These are phyloP conservation scores for Cydia fagiglandana DNA, from an alignment of 1,140 invertebrate genomes.

Conservation along the genomic window DNA sequence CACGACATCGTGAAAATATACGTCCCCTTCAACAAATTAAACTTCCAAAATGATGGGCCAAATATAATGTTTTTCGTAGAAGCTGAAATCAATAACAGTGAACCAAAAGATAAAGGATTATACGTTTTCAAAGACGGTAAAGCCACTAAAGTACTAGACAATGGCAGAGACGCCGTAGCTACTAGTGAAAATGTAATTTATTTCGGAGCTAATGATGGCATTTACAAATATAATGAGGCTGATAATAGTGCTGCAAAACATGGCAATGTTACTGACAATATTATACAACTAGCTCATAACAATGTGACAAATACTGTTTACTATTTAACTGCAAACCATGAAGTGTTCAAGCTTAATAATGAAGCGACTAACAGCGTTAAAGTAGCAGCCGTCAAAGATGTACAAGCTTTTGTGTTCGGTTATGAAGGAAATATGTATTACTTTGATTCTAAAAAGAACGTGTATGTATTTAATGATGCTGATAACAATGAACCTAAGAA, in stretches of 20 bases:
- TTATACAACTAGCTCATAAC: conserved; percentile 53
- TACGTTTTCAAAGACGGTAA: conserved; percentile 43
- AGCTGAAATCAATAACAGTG: conserved; percentile 47
- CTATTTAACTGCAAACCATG: conserved; percentile 51
- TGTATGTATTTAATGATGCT: conserved; percentile 39
- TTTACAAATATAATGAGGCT: conserved; percentile 53
- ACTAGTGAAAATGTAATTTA: conserved; percentile 48
- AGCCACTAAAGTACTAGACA: conserved; percentile 51
- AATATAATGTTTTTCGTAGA: conserved; percentile 54
- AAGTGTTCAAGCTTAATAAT: conserved; percentile 57
- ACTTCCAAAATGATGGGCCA: conserved; percentile 48
- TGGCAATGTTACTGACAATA: conserved; percentile 55
- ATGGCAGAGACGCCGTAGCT: conserved; percentile 53
- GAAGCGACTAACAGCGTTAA: conserved; percentile 51
- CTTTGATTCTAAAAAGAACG: conserved; percentile 47
- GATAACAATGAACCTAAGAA: conserved; percentile 44
- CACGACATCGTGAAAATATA: conserved; percentile 61
- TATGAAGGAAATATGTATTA: conserved; percentile 55
- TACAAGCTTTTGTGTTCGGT: conserved; percentile 56
- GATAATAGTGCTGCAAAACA: conserved; percentile 53
- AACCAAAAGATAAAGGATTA: conserved; percentile 49
- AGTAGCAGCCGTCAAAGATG: conserved; percentile 45
- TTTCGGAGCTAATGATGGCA: conserved; percentile 55
- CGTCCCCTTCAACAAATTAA: conserved; percentile 56
- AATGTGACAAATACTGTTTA: conserved; percentile 52